A percentile compares a stretch with the other conserved stretches of the same genome.
phyloP scores from a whole-genome alignment of 1,140 invertebrate species.

The Drosophila azteca region DNA sequence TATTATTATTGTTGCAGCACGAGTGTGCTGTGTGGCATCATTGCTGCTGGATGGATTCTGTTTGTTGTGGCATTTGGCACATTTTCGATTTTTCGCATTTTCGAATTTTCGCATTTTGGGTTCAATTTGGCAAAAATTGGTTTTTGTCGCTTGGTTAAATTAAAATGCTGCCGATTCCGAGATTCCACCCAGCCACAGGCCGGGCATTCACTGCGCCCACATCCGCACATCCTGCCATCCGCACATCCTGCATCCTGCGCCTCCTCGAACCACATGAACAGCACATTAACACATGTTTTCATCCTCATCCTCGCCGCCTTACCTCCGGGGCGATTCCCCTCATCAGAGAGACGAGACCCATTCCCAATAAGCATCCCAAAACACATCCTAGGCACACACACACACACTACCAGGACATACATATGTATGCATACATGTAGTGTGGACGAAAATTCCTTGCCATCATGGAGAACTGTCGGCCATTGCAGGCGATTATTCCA shows the following conservation, averaged over 20 bases:
- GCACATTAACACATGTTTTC: conserved; percentile 61
- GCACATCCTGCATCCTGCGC: background rate
- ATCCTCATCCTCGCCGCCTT: conserved; percentile 32
- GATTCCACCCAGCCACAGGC: conserved; percentile 23
- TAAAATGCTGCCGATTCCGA: conserved; percentile 75
- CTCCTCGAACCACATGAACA: background rate
- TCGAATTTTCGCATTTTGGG: conserved; percentile 59
- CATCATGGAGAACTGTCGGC: conserved; percentile 54
- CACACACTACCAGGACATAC: background rate
- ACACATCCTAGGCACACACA: background rate
- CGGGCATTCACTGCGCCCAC: conserved; percentile 12
- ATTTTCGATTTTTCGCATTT: conserved; percentile 60
- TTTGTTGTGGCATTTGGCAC: conserved; percentile 62
- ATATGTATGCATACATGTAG: background rate
- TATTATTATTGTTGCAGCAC: conserved; percentile 1
- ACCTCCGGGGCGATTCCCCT: too few species aligned
- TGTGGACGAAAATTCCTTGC: conserved; percentile 62
- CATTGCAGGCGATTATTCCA: conserved; percentile 78
- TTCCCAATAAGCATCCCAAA: too few species aligned
- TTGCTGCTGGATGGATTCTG: background rate
- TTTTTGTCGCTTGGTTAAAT: conserved; percentile 77
- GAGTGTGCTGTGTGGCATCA: too few species aligned
- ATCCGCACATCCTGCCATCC: background rate
- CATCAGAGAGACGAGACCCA: conserved; percentile 28
- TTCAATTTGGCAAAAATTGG: conserved; percentile 67